Conservation (phyloP, 2,888 invertebrate genomes). For the Apamea sordens region DNA sequence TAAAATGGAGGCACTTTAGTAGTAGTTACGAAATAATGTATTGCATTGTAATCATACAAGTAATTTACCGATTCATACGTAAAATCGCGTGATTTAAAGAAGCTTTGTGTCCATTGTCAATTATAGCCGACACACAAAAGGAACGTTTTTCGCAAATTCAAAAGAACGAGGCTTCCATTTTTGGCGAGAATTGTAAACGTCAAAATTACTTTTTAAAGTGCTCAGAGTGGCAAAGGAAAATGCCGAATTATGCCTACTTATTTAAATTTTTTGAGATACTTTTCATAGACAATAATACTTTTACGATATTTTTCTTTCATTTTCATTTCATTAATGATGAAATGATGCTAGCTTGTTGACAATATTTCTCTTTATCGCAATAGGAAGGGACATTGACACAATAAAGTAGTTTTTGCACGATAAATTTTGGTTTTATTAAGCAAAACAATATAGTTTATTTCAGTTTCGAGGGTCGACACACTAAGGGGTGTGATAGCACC, state of each 20-base stretch:
- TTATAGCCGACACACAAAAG: conserved; percentile 4
- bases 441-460: conserved; percentile 50
- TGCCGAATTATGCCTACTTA: not conserved
- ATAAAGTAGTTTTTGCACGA: conserved; percentile 57
- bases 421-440: conserved; percentile 49
- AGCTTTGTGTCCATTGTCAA: conserved; percentile 17
- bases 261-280: not conserved
- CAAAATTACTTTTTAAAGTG: conserved; percentile 37
- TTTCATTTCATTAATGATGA: conserved; percentile 12
- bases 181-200: conserved; percentile 40
- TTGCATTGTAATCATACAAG: conserved; percentile 7
- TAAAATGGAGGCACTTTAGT: not conserved
- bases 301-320: not conserved
- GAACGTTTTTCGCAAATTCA: conserved; percentile 19
- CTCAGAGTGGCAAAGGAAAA: not conserved
- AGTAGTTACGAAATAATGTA: conserved; percentile 12
- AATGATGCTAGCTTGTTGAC: conserved; percentile 24
- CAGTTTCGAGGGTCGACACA: conserved; percentile 36
- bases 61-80: conserved; percentile 15
- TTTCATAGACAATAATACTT: not conserved
- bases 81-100: conserved; percentile 20
- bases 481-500: conserved; percentile 59
- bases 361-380: conserved; percentile 24
- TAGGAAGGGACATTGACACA: conserved; percentile 27
- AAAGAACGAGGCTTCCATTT: conserved; percentile 21